phyloP scores from a whole-genome alignment of 2,797 vertebrate species.

The Sebastes hubbsi region DNA sequence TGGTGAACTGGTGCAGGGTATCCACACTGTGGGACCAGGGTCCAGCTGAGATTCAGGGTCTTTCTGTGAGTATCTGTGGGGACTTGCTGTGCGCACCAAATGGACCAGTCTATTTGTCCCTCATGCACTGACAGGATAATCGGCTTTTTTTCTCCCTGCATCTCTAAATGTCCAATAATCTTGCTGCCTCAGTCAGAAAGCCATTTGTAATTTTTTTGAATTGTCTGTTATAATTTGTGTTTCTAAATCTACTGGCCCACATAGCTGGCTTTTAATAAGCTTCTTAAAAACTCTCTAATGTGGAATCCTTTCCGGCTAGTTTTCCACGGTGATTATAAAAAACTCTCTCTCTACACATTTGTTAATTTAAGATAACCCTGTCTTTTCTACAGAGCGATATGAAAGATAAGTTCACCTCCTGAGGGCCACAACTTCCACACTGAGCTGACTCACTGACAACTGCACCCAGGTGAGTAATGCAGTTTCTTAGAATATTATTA shows the following conservation, averaged over 20 bases:
- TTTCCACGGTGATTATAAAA: conserved; percentile 20
- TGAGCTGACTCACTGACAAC: conserved; percentile 67
- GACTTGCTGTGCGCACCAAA: conserved; percentile 62
- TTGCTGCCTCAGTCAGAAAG: not conserved
- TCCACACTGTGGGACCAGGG: conserved; percentile 45
- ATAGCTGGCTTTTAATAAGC: conserved; percentile 19
- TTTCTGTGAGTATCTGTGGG: conserved; percentile 67
- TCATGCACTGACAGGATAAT: conserved; percentile 36
- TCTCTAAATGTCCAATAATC: conserved; percentile 30
- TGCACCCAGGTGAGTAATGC: conserved; percentile 68
- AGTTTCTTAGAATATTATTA: conserved; percentile 17
- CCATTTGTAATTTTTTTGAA: conserved; percentile 22
- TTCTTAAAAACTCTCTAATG: conserved; percentile 32
- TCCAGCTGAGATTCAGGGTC: conserved; percentile 49
- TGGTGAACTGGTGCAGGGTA: conserved; percentile 60
- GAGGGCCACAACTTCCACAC: conserved; percentile 64
- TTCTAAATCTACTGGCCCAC: not conserved
- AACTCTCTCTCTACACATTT: not conserved
- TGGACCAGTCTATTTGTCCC: conserved; percentile 35
- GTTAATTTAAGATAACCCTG: conserved; percentile 25
- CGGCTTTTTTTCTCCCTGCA: conserved; percentile 12
- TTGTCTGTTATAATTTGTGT: conserved; percentile 14
- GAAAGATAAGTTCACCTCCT: conserved; percentile 59
- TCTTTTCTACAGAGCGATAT: conserved; percentile 54
- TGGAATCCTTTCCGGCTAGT: conserved; percentile 6